Conservation (phyloP, 2,888 invertebrate species). For the Leptinotarsa haldemani region DNA sequence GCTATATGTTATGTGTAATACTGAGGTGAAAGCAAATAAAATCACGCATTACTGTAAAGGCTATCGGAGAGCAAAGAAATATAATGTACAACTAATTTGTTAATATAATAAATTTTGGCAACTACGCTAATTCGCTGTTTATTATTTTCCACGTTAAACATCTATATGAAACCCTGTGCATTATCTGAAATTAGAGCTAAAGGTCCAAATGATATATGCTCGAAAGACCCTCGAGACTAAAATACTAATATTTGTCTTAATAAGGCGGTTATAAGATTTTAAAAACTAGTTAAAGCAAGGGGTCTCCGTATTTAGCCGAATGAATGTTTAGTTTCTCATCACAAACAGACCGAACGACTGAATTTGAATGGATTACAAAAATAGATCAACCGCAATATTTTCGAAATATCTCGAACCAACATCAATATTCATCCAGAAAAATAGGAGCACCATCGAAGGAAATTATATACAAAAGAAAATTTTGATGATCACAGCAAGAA, state of each 20-base stretch:
- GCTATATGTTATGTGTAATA: constrained; percentile 32
- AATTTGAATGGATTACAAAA: background rate
- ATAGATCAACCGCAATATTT: background rate
- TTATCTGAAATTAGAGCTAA: constrained; percentile 53
- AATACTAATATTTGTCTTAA: constrained; percentile 56
- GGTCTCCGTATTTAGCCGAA: constrained; percentile 36
- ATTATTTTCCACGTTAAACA: constrained; percentile 50
- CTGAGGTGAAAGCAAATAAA: constrained; percentile 33
- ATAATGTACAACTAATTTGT: constrained; percentile 47
- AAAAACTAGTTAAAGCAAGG: constrained; percentile 46
- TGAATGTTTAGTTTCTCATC: constrained; percentile 15
- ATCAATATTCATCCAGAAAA: constrained; percentile 18
- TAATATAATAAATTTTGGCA: constrained; percentile 49
- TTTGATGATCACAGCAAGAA: constrained; percentile 54
- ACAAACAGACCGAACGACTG: background rate
- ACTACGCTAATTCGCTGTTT: constrained; percentile 62
- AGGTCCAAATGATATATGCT: constrained; percentile 43
- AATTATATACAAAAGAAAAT: constrained; percentile 52
- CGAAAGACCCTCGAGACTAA: constrained; percentile 43
- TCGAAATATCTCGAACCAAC: background rate
- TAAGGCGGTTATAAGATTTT: constrained; percentile 53
- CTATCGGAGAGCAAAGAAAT: constrained; percentile 23
- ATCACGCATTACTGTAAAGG: constrained; percentile 35
- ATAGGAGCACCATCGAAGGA: constrained; percentile 30
- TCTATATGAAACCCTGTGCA: constrained; percentile 61